Evolutionary conservation across 2,797 vertebrate species (phyloP).

Genomic region (Spinus olivaceus): DNA sequence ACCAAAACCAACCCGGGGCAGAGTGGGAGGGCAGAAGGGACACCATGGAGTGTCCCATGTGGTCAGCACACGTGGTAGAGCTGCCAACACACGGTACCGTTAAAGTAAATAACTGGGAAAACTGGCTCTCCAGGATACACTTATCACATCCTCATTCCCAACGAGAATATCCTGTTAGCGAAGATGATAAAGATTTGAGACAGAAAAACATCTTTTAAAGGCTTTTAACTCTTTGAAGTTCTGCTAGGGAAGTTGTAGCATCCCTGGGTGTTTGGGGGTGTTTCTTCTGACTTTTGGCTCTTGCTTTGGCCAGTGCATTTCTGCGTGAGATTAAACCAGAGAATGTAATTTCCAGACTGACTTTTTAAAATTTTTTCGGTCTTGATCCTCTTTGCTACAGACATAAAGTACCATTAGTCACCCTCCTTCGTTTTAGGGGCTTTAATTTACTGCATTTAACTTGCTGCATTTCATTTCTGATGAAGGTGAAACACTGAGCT

Average conservation of each 20-base stretch:
- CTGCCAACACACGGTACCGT: fast-evolving
- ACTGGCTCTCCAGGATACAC: not conserved
- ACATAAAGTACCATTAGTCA: not conserved
- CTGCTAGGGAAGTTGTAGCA: not conserved
- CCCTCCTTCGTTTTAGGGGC: not conserved
- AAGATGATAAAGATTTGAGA: not conserved
- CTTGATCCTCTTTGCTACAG: not conserved
- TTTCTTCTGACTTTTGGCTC: not conserved
- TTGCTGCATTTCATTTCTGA: not conserved
- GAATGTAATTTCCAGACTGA: not conserved
- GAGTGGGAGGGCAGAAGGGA: fast-evolving
- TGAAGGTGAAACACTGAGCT: not conserved
- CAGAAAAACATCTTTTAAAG: not conserved
- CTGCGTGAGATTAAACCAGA: not conserved
- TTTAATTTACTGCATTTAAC: not conserved
- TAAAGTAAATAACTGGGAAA: not conserved
- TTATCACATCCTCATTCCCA: not conserved
- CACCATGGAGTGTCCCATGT: fast-evolving
- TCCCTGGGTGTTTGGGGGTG: not conserved
- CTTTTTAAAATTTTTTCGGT: fast-evolving
- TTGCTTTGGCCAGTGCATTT: fast-evolving
- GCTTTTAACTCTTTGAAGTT: not conserved
- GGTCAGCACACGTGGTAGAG: not conserved
- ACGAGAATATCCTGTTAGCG: not conserved
- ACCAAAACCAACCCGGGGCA: not conserved